Evolutionary conservation across 2,797 vertebrate genomes (phyloP).

Genomic region (Muraenolepis orangiensis): DNA sequence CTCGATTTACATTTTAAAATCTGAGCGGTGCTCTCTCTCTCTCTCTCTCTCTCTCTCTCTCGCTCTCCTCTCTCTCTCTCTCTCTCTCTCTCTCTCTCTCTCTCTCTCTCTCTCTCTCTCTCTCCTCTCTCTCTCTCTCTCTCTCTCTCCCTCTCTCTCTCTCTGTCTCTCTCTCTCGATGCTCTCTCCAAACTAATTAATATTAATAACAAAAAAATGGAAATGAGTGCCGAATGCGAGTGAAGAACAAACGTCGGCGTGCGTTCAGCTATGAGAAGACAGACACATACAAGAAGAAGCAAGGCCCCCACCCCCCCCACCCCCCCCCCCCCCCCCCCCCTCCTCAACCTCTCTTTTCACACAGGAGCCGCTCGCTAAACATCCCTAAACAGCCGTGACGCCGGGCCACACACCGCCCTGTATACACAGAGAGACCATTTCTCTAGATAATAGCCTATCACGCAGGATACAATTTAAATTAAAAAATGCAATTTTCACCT

Average conservation of each 20-base stretch:
- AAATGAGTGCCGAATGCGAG: constrained; percentile 69
- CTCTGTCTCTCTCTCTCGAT: no score
- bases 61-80: constrained; percentile 7
- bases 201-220: constrained; percentile 82
- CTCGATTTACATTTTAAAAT: constrained; percentile 69
- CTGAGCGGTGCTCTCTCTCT: constrained; percentile 51
- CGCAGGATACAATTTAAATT: constrained; percentile 99
- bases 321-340: no score
- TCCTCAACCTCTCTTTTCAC: no score
- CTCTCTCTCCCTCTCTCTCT: no score
- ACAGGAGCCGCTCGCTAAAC: constrained; percentile 88
- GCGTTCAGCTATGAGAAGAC: constrained; percentile 85
- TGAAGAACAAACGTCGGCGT: constrained; percentile 74
- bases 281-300: constrained; percentile 87
- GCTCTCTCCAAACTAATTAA: constrained; percentile 86
- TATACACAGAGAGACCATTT: constrained; percentile 99
- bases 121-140: constrained; percentile 31
- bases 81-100: constrained; percentile 31
- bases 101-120: no score
- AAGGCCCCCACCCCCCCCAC: no score
- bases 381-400: constrained; percentile 85
- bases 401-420: constrained; percentile 88
- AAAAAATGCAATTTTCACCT: constrained; percentile 99
- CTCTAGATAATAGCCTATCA: constrained; percentile 99
- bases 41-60: no score